Conservation (phyloP, 2,797 vertebrate species). For the Catharus ustulatus region DNA sequence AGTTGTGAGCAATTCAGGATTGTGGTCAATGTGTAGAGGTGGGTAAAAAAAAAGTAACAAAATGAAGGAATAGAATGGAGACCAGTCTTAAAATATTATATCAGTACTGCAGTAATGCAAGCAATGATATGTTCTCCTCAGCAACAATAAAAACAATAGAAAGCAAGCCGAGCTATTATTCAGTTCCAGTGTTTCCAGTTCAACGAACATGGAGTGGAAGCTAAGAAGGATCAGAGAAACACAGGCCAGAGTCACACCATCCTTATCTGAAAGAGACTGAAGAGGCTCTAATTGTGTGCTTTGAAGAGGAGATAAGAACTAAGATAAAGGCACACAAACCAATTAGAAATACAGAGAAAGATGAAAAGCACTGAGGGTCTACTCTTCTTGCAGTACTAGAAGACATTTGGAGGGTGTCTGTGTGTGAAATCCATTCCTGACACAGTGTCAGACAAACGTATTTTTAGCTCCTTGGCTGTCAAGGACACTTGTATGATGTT, state of each 20-base stretch:
- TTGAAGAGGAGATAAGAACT: conserved; percentile 3
- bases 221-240: neutral
- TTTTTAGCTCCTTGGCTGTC: neutral
- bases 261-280: neutral
- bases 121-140: neutral
- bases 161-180: neutral
- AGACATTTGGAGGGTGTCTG: neutral
- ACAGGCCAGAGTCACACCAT: neutral
- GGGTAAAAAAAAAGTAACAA: neutral
- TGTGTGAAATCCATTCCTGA: neutral
- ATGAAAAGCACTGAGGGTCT: neutral
- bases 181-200: neutral
- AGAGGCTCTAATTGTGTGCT: neutral
- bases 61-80: neutral
- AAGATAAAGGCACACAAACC: neutral
- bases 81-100: neutral
- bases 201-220: neutral
- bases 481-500: neutral
- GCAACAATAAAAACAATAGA: neutral
- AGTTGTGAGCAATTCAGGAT: neutral
- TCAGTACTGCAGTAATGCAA: neutral
- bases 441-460: neutral
- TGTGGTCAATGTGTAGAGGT: neutral
- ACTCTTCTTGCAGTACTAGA: neutral
- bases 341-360: neutral